Base-by-base conservation (phyloP, 2,113 vertebrate species). In the Lophotis ruficrista region DNA sequence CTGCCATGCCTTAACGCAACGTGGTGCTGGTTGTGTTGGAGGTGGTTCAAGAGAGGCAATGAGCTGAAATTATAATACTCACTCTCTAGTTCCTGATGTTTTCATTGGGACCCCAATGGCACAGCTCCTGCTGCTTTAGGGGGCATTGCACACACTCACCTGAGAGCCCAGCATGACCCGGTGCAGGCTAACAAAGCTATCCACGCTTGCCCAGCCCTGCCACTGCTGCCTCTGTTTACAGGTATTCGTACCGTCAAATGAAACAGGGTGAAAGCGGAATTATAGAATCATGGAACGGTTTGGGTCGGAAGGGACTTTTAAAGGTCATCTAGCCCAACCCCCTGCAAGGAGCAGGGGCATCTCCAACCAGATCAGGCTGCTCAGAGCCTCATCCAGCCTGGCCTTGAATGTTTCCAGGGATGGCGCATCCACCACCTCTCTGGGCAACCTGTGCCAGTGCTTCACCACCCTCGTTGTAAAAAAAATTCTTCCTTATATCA, bases 21-120 rank as follows among this genome's bases (percentile, higher is more conserved):
- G 1, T 41, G 51, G 89, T 81, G 17, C 72, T 90, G 37, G 6
- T 68, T 78, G 28, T 31, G 23, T 66, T 86, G 45, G 64, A 77
- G 16, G 62, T 83, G 83, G 81, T 66, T 90, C 76, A 94, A 14
- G 16, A 81, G 71, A 83, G 33, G 22, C 56, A 90, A 48, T 57
- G 68, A 93, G 38, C 30, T 87, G 60, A 90, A 28, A 48, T 54
- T 38, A 19, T 27, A 68, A 41, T 48, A 80, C 0, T 2, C 13
- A 47, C 20, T 66, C 37, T 58, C 38, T 58, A 27, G 47, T 82
- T 95, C 76, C 85, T 89, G 25, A 56, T 91, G 51, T 51, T 95
- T 77, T 85, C 47, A 62, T 77, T 75, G 71, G 62, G 25, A 91
- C 41, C 41, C 75, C 12, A 25, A 30, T 73, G 47, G 13, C 62